A percentile compares a stretch with the other conserved stretches of the same genome.
Conservation (phyloP, 2,888 invertebrate species). For the Punctoribates punctum region DNA sequence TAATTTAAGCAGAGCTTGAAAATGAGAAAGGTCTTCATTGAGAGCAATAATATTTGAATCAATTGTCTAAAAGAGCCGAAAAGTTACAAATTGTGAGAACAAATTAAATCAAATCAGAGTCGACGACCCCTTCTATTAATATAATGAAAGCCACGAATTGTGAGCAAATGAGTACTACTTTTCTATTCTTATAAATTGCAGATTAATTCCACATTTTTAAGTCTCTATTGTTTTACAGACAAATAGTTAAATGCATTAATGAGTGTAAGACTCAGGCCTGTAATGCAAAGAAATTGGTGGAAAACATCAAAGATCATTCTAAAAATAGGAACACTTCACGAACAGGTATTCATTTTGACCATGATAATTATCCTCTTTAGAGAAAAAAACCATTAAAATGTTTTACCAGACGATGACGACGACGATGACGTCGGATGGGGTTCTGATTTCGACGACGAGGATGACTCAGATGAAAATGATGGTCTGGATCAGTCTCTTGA, state of each 20-base stretch:
- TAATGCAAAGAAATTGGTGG: conserved; percentile 46
- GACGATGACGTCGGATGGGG: conserved; percentile 48
- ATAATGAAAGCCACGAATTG: too few species aligned
- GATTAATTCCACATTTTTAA: background rate
- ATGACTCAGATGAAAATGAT: conserved; percentile 45
- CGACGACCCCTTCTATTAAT: too few species aligned
- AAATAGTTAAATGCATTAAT: conserved; percentile 49
- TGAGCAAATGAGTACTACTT: background rate
- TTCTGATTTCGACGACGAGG: conserved; percentile 47
- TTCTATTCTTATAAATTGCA: background rate
- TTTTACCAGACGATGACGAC: conserved; percentile 38
- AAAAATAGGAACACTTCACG: background rate
- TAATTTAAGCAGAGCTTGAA: too few species aligned
- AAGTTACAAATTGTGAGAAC: too few species aligned
- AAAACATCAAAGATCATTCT: conserved; percentile 1
- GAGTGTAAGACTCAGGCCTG: conserved; percentile 48
- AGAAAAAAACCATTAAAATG: too few species aligned
- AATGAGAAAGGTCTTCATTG: too few species aligned
- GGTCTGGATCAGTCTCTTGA: too few species aligned
- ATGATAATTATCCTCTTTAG: too few species aligned
- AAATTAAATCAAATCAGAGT: too few species aligned
- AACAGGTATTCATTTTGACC: conserved; percentile 24
- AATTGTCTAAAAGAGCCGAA: too few species aligned
- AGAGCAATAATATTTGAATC: too few species aligned
- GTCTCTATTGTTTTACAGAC: conserved; percentile 43